Base-by-base conservation (phyloP, 2,888 invertebrate genomes). In the Leucophenga maculata region DNA sequence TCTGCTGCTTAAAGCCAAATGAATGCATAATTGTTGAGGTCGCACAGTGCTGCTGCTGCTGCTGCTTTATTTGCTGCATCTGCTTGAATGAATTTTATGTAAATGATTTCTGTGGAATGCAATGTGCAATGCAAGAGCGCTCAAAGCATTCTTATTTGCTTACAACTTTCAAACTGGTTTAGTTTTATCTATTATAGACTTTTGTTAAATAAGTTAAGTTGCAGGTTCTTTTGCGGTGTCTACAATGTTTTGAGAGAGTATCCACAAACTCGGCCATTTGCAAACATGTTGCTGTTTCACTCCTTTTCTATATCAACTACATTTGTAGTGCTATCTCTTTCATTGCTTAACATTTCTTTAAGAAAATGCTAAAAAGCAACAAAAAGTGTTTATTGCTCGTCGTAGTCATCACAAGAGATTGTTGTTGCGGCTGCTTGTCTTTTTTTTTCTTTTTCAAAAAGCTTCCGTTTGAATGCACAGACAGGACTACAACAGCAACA, bases 311-410 rank as follows among this genome's bases (percentile, higher is more conserved):
- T 26, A 26, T 26, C 26, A 26, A 26, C 26, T 26, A 26, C 26
- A 26, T 26, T 26, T 26, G 26, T 26, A 26, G 26, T 4, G 2
- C 26, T 26, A 26, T 26, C 26, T 26, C 26, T 26, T 26, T 26
- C 26, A 26, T 26, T 26, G 26, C 26, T 26, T 26, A 26, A 2
- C 26, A 26, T 26, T 3, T 26, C 26, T 26, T 26, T 26, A 26
- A 4, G 26, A 26, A 26, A 26, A 26, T 26, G 4, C 4, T 26
- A 26, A 6, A 39, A 39, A 9, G 39, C 3, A 8, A 39, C 11
- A 11, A 59, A n/a, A 69, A 71, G 67, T 76, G 72, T 70, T 72
- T 70, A 65, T 74, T 74, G 70, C 75, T 74, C 57, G 67, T 65
- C 73, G 62, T 60, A 18, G 39, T 20, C 39, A 60, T 60, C 39